These are phyloP conservation scores for Diplolepis rosae DNA, from an alignment of 2,888 invertebrate genomes.

Conservation along the genomic window DNA sequence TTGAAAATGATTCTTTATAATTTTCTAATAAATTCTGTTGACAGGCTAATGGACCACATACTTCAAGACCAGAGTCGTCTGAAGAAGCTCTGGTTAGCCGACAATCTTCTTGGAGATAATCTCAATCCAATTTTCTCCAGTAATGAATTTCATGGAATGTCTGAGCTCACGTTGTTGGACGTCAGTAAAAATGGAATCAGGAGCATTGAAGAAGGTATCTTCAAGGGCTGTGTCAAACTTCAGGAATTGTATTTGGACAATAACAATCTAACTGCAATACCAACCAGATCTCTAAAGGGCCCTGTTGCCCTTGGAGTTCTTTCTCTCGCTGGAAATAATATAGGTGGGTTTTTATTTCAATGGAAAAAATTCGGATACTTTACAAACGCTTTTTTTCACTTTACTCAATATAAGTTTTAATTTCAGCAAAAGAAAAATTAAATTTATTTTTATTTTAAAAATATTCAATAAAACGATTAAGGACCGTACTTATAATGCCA, in stretches of 20 bases:
- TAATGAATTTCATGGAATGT: conserved; percentile 86
- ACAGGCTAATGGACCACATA: conserved; percentile 83
- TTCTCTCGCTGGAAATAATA: conserved; percentile 86
- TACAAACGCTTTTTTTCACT: background rate
- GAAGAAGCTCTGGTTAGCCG: conserved; percentile 82
- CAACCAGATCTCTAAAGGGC: conserved; percentile 87
- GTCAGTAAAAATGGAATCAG: conserved; percentile 87
- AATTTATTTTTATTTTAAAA: conserved; percentile 8
- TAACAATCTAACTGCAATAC: conserved; percentile 85
- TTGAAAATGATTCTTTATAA: background rate
- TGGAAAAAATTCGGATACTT: too few species aligned
- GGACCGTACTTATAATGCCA: too few species aligned
- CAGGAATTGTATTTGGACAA: conserved; percentile 88
- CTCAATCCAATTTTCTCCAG: conserved; percentile 93
- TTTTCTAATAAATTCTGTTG: background rate
- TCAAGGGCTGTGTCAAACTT: conserved; percentile 87
- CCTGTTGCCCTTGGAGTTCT: conserved; percentile 84
- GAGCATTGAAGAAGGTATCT: conserved; percentile 88
- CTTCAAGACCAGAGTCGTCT: conserved; percentile 81
- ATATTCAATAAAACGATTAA: too few species aligned
- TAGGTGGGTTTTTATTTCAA: conserved; percentile 78
- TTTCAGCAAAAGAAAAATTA: background rate
- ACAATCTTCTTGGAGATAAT: conserved; percentile 92
- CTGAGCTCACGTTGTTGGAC: conserved; percentile 83
- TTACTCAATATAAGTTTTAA: background rate